Conservation (phyloP, 2,888 invertebrate genomes). For the Conchocele bisecta region DNA sequence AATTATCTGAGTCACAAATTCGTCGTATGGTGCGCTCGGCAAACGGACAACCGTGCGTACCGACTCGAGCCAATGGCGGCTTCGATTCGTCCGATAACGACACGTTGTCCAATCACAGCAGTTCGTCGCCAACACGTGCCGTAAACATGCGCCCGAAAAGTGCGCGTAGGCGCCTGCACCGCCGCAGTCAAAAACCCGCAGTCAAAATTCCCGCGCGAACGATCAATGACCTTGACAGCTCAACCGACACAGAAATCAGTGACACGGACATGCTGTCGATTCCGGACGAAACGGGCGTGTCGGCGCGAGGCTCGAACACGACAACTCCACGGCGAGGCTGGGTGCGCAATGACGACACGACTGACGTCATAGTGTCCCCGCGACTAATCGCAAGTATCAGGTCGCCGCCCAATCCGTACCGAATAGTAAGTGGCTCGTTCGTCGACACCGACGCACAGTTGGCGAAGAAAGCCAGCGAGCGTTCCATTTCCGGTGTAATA, state of each 20-base stretch:
- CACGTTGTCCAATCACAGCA: conserved; percentile 47
- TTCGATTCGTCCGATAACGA: conserved; percentile 49
- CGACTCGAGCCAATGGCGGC: background rate
- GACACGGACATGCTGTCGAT: conserved; percentile 71
- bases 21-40: conserved; percentile 48
- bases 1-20: conserved; percentile 55
- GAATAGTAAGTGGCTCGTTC: conserved; percentile 63
- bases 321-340: conserved; percentile 56
- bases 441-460: conserved; percentile 61
- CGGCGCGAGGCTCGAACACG: conserved; percentile 31
- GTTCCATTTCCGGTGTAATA: conserved; percentile 74
- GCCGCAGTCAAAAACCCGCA: background rate
- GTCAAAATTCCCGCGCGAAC: conserved; percentile 38
- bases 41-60: background rate
- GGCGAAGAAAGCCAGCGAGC: conserved; percentile 75
- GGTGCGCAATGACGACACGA: conserved; percentile 60
- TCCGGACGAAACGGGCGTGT: conserved; percentile 68
- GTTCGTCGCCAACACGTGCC: conserved; percentile 35
- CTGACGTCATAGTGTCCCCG: conserved; percentile 56
- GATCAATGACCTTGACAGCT: conserved; percentile 60
- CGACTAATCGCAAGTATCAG: conserved; percentile 43
- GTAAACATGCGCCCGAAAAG: conserved; percentile 45
- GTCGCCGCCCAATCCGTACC: conserved; percentile 55
- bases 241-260: conserved; percentile 62
- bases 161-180: conserved; percentile 15